These are phyloP conservation scores for Loriculus beryllinus DNA, from an alignment of 2,797 vertebrate species.

Conservation along the genomic window DNA sequence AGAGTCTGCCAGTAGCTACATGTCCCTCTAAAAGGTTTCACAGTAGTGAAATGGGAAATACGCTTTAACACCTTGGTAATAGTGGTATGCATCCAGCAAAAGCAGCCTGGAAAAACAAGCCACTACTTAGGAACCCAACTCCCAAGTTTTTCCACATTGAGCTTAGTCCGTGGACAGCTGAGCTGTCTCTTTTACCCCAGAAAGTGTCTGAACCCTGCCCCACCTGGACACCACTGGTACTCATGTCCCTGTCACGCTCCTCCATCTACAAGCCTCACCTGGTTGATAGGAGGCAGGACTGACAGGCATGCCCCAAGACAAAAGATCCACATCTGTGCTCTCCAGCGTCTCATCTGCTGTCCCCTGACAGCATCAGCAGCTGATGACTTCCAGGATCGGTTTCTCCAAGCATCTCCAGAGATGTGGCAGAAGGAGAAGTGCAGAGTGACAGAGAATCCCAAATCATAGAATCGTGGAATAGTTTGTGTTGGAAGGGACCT, in stretches of 20 bases:
- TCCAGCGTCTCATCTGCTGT: background rate
- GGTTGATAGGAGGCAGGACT: background rate
- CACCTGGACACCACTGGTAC: fast-evolving
- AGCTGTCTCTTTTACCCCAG: background rate
- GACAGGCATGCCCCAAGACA: background rate
- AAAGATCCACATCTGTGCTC: background rate
- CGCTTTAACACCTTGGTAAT: background rate
- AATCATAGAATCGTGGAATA: background rate
- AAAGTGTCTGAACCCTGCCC: background rate
- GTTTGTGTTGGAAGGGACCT: background rate
- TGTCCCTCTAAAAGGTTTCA: background rate
- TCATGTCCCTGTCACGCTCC: fast-evolving
- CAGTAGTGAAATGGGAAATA: background rate
- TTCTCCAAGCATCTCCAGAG: background rate
- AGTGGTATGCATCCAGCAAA: background rate
- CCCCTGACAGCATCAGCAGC: background rate
- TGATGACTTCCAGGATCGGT: background rate
- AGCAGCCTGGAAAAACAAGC: background rate
- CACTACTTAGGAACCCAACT: background rate
- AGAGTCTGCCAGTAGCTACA: background rate
- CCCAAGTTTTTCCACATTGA: background rate
- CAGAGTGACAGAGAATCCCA: background rate
- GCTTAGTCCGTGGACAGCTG: background rate
- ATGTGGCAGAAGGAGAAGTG: background rate
- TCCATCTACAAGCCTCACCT: background rate